These are phyloP conservation scores for Sanderia malayensis DNA, from an alignment of 30 jellyfish, hydroid and myxozoan genomes.

Conservation along the genomic window DNA sequence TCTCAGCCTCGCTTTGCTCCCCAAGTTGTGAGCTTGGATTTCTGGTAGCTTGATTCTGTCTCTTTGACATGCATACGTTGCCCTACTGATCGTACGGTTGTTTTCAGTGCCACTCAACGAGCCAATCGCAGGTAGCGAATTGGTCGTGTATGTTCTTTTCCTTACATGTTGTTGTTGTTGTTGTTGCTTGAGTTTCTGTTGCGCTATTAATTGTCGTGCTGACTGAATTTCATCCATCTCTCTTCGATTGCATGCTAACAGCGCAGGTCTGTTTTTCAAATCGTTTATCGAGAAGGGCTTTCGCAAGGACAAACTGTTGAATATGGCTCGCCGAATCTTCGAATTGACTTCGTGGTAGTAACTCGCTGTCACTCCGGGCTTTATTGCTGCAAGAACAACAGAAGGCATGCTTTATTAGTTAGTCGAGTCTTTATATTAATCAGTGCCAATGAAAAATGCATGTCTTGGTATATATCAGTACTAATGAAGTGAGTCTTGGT, in stretches of 20 bases:
- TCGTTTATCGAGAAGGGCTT: constrained; percentile 22
- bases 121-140: too few species aligned
- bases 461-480: too few species aligned
- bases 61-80: background rate
- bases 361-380: constrained; percentile 16
- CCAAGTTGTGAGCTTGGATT: background rate
- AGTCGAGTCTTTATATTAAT: too few species aligned
- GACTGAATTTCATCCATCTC: background rate
- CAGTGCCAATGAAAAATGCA: too few species aligned
- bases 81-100: too few species aligned
- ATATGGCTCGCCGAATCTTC: constrained; percentile 26
- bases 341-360: constrained; percentile 11
- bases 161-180: background rate
- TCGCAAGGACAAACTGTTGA: constrained; percentile 28
- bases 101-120: too few species aligned
- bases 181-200: background rate
- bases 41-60: background rate
- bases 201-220: background rate
- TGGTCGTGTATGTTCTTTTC: background rate
- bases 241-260: background rate
- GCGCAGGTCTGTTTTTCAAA: constrained; percentile 1
- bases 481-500: too few species aligned
- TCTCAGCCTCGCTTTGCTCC: background rate
- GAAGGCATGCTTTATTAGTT: too few species aligned
- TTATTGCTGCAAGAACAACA: constrained; percentile 16